A percentile compares a stretch with the other conserved stretches of the same genome.
These are phyloP conservation scores for Tonatia bakeri DNA, from an alignment of 2,113 vertebrate species.

Conservation along the genomic window DNA sequence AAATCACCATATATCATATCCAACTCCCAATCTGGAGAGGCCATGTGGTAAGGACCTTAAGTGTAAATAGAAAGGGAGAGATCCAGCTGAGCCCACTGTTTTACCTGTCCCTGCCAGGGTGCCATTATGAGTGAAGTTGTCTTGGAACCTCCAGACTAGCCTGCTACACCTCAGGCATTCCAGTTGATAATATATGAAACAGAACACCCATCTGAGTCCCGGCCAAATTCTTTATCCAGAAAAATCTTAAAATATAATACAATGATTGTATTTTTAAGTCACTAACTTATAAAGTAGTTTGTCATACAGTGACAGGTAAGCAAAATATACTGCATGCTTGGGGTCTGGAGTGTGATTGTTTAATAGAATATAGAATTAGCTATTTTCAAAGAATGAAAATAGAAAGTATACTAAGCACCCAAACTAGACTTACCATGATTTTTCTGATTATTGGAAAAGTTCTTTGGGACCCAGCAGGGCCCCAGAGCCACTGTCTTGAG, in stretches of 20 bases:
- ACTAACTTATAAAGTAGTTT: not conserved
- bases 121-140: not conserved
- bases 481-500: not conserved
- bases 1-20: not conserved
- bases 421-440: not conserved
- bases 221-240: not conserved
- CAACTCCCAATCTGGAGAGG: not conserved
- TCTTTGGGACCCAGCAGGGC: not conserved
- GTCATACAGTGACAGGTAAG: not conserved
- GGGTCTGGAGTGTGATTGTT: not conserved
- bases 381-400: constrained; percentile 14
- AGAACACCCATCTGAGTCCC: not conserved
- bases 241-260: constrained; percentile 10
- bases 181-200: not conserved
- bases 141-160: not conserved
- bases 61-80: not conserved
- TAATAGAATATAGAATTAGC: not conserved
- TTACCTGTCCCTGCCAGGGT: not conserved
- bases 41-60: not conserved
- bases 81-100: not conserved
- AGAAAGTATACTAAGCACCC: not conserved
- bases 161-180: not conserved
- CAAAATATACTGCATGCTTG: not conserved
- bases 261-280: not conserved
- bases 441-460: constrained; percentile 1